These are phyloP conservation scores for Nestor notabilis DNA, from an alignment of 2,113 vertebrate species.

Conservation along the genomic window DNA sequence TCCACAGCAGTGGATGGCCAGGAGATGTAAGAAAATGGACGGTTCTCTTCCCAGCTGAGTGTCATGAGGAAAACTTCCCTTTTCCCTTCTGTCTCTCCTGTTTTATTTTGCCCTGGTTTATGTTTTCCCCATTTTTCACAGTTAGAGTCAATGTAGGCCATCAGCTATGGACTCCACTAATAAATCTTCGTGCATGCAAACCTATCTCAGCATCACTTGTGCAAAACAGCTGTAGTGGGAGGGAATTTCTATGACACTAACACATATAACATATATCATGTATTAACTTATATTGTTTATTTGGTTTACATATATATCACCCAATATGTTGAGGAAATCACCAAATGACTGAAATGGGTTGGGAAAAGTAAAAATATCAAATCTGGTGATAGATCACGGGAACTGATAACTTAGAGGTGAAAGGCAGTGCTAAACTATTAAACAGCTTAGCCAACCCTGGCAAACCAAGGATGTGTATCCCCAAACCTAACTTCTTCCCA, in stretches of 20 bases:
- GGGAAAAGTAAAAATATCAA: not conserved
- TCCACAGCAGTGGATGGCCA: not conserved
- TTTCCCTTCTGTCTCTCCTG: not conserved
- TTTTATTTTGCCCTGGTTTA: not conserved
- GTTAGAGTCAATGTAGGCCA: not conserved
- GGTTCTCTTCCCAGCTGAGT: not conserved
- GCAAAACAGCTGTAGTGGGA: not conserved
- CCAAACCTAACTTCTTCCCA: not conserved
- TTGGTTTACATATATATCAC: not conserved
- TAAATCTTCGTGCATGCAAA: not conserved
- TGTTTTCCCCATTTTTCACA: not conserved
- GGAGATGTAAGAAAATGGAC: not conserved
- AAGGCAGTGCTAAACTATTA: not conserved
- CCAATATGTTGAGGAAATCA: not conserved
- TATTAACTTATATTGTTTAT: not conserved
- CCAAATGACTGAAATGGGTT: not conserved
- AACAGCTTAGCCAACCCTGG: not conserved
- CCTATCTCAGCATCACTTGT: not conserved
- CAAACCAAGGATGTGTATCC: not conserved
- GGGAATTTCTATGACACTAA: not conserved
- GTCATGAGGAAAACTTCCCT: not conserved
- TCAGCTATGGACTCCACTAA: not conserved
- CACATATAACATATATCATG: not conserved
- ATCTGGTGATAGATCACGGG: not conserved
- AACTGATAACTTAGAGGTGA: not conserved